phyloP scores from a whole-genome alignment of 1,140 invertebrate genomes.

The Drosophila chauvacae region DNA sequence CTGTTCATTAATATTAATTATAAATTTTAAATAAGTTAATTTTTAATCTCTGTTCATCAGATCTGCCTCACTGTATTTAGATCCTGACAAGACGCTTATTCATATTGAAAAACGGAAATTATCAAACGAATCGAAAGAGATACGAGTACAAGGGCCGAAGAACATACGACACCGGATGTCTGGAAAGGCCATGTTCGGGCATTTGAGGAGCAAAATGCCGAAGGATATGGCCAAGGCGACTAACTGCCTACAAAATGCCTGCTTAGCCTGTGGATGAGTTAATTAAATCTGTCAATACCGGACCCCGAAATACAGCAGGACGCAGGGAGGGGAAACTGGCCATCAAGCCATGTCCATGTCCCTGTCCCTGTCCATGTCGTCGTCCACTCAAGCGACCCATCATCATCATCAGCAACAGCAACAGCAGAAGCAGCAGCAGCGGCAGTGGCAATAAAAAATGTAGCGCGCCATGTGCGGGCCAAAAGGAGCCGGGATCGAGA shows the following conservation, averaged over 20 bases:
- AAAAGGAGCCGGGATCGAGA: constrained; percentile 4
- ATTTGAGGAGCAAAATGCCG: constrained; percentile 49
- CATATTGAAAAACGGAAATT: constrained; percentile 80
- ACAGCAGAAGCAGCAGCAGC: constrained; percentile 29
- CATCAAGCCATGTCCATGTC: constrained; percentile 68
- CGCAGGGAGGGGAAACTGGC: constrained; percentile 20
- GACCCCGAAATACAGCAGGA: constrained; percentile 25
- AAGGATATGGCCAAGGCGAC: constrained; percentile 51
- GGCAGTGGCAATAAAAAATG: constrained; percentile 70
- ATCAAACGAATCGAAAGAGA: constrained; percentile 75
- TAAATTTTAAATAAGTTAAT: background rate
- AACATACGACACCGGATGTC: constrained; percentile 82
- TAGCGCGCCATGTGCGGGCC: constrained; percentile 70
- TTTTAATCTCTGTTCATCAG: background rate
- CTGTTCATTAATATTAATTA: background rate
- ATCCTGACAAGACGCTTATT: constrained; percentile 44
- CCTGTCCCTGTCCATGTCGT: constrained; percentile 70
- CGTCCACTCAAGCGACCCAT: constrained; percentile 74
- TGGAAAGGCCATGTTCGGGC: constrained; percentile 39
- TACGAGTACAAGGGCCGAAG: constrained; percentile 65
- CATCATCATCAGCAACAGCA: constrained; percentile 45
- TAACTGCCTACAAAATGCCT: constrained; percentile 79
- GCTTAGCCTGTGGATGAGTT: constrained; percentile 81
- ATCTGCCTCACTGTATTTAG: constrained; percentile 16
- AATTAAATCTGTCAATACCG: constrained; percentile 84